These are phyloP conservation scores for Neomonachus schauinslandi DNA, from an alignment of 2,113 vertebrate genomes.

Conservation along the genomic window DNA sequence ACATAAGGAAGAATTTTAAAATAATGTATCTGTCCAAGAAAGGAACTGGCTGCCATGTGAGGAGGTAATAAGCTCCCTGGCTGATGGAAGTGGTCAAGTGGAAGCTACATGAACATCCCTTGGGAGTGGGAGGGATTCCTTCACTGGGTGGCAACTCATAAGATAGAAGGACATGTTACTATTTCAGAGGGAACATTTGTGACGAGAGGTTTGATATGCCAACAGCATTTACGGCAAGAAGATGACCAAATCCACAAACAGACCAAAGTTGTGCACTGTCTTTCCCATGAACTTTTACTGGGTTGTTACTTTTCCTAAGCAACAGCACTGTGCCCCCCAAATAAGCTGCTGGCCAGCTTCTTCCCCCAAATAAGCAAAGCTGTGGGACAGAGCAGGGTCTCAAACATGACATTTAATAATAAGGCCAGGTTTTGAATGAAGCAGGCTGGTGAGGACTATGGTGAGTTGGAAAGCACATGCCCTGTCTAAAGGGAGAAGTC, in stretches of 20 bases:
- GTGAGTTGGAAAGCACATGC: not conserved
- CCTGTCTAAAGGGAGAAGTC: constrained; percentile 19
- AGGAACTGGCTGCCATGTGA: constrained; percentile 60
- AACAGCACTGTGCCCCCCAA: not conserved
- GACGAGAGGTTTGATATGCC: constrained; percentile 60
- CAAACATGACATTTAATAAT: not conserved
- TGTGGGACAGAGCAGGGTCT: constrained; percentile 25
- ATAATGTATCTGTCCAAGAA: constrained; percentile 68
- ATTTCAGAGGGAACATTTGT: constrained; percentile 61
- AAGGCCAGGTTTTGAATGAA: constrained; percentile 32
- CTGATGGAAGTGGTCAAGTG: constrained; percentile 71
- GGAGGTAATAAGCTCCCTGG: constrained; percentile 59
- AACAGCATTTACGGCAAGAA: constrained; percentile 63
- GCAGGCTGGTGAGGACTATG: not conserved
- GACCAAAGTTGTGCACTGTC: not conserved
- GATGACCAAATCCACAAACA: constrained; percentile 66
- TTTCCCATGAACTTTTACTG: constrained; percentile 35
- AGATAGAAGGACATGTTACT: constrained; percentile 69
- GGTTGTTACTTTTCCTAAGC: constrained; percentile 47
- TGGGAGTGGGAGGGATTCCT: constrained; percentile 72
- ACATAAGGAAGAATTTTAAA: constrained; percentile 67
- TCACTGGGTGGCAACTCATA: constrained; percentile 56
- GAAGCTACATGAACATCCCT: constrained; percentile 60
- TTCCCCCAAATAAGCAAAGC: not conserved
- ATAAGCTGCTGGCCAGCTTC: not conserved